Percentiles rank a stretch among this genome's conserved stretches.
phyloP scores from a whole-genome alignment of 2,797 vertebrate genomes.

The Neosilurus hyrtlii region DNA sequence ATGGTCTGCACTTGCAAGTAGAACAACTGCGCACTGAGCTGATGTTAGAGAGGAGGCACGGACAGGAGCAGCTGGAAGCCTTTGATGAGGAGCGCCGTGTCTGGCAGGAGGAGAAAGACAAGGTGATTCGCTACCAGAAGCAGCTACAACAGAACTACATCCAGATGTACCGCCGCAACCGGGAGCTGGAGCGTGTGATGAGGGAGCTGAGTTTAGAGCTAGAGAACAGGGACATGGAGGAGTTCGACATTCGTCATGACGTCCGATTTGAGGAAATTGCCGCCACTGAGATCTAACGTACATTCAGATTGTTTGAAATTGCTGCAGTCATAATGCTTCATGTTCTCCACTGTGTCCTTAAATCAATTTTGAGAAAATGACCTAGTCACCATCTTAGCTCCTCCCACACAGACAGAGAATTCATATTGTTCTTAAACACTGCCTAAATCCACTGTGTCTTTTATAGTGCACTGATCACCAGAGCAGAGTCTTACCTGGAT shows the following conservation, averaged over 20 bases:
- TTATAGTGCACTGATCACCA: constrained; percentile 17
- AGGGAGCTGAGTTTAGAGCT: constrained; percentile 91
- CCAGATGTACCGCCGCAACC: constrained; percentile 96
- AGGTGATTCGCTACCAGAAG: constrained; percentile 97
- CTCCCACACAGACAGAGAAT: not conserved
- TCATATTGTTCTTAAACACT: not conserved
- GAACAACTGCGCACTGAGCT: constrained; percentile 84
- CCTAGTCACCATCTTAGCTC: not conserved
- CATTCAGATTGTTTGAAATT: not conserved
- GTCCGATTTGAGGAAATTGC: constrained; percentile 85
- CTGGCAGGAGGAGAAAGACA: constrained; percentile 96
- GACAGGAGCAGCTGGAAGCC: constrained; percentile 84
- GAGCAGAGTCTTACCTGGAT: not conserved
- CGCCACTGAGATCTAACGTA: constrained; percentile 74
- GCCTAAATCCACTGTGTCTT: constrained; percentile 17
- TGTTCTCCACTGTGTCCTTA: not conserved
- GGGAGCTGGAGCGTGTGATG: constrained; percentile 90
- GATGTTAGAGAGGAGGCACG: constrained; percentile 79
- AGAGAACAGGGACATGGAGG: constrained; percentile 83
- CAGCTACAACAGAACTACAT: constrained; percentile 98
- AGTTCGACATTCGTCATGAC: constrained; percentile 83
- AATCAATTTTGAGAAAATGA: not conserved
- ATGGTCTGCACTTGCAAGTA: constrained; percentile 81
- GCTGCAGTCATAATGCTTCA: not conserved
- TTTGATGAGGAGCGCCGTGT: constrained; percentile 89